Evolutionary conservation across 2,797 vertebrate species (phyloP), one percentile per base, ranked within the genome.

Genomic region (Phylloscopus collybita): DNA sequence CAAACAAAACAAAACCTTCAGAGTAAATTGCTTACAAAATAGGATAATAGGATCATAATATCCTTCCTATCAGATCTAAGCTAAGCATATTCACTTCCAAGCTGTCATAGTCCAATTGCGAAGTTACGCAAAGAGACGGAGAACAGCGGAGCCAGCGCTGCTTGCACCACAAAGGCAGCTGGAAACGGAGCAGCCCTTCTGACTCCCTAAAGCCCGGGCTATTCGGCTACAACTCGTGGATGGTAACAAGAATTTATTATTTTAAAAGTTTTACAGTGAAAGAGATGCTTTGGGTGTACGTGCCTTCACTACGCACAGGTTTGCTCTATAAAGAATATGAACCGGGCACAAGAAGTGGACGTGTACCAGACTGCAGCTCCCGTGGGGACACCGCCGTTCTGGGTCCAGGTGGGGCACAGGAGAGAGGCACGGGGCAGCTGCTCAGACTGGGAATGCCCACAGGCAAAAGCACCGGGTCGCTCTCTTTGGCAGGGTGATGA

Each of bases 31-130:
- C 29, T 90, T 84, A 66, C 49, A 86, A 85, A 90, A 56, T 10
- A 88, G 47, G 84, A 80, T 47, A 85, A 80, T 49, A 83, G 69
- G 40, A 92, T 54, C 25, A 59, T 42, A 92, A 84, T 51, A 91
- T 81, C 59, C 15, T 67, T 83, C 42, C 61, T 67, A 50, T 49
- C 22, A 59, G 47, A 74, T 18, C 42, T 64, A 64, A 86, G 27
- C 42, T 64, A 64, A 86, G 27, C 38, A 50, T 40, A 65, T 59
- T 75, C 50, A 69, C 25, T 80, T 86, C n/a, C n/a, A 90, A 47
- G 23, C 17, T 25, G 75, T 70, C 51, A 22, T 32, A 69, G 66
- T n/a, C 59, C 47, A 32, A 15, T 18, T 44, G 64, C 1, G 7
- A 27, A 61, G 25, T 59, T 54, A 62, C 0, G 0, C 25, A 71